A percentile compares a stretch with the other conserved stretches of the same genome.
phyloP scores from a whole-genome alignment of 2,113 vertebrate species.

The Triplophysa tibetana region DNA sequence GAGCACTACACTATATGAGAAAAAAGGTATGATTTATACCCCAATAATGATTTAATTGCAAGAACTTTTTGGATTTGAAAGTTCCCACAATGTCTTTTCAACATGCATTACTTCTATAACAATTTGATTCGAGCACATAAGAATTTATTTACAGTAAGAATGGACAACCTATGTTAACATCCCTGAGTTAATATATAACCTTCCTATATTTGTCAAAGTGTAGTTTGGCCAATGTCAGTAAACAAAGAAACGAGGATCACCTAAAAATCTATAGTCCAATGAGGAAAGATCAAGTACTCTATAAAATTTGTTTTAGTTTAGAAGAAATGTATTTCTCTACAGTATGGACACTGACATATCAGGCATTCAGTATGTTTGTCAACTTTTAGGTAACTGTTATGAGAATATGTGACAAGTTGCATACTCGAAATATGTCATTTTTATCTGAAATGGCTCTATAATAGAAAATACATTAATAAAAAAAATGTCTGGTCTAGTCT shows the following conservation, averaged over 20 bases:
- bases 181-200: conserved; percentile 54
- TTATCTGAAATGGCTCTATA: too few relatives aligned
- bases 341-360: too few relatives aligned
- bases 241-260: conserved; percentile 50
- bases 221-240: conserved; percentile 47
- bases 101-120: not conserved
- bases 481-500: too few relatives aligned
- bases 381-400: too few relatives aligned
- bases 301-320: not conserved
- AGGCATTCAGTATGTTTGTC: too few relatives aligned
- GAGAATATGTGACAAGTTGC: too few relatives aligned
- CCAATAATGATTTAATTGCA: not conserved
- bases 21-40: conserved; percentile 56
- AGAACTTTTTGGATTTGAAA: not conserved
- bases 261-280: conserved; percentile 43
- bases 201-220: conserved; percentile 29
- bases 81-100: not conserved
- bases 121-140: not conserved
- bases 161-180: not conserved
- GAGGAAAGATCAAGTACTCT: not conserved
- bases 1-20: conserved; percentile 69
- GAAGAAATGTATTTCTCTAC: not conserved
- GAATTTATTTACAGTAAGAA: not conserved
- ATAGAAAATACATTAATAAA: too few relatives aligned
- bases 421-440: too few relatives aligned